phyloP scores from a whole-genome alignment of 2,888 invertebrate genomes.

The Diadromus collaris region DNA sequence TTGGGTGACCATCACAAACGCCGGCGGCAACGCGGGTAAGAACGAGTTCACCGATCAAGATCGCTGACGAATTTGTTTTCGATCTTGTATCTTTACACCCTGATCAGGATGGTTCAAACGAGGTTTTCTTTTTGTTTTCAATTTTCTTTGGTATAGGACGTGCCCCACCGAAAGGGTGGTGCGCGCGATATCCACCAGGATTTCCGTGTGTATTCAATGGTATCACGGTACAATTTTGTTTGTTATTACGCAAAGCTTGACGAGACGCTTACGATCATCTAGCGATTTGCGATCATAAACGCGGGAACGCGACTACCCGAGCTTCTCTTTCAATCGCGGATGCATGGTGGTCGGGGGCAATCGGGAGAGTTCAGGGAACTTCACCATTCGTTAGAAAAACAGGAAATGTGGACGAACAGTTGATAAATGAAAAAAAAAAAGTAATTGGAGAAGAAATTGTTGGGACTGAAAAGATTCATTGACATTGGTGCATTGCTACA shows the following conservation, averaged over 20 bases:
- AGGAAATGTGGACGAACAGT: too few species aligned
- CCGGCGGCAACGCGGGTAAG: conserved; percentile 85
- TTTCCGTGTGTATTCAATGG: conserved; percentile 69
- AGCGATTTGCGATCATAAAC: conserved; percentile 11
- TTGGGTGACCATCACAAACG: conserved; percentile 96
- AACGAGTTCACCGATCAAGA: too few species aligned
- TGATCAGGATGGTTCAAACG: conserved; percentile 34
- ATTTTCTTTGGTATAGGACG: conserved; percentile 57
- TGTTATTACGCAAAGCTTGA: conserved; percentile 60
- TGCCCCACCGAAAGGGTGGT: conserved; percentile 67
- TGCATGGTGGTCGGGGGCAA: neutral
- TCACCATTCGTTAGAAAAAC: too few species aligned
- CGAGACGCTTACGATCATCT: conserved; percentile 49
- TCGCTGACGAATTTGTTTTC: neutral
- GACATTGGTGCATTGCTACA: too few species aligned
- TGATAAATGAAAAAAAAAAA: too few species aligned
- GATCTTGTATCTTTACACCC: conserved; percentile 16
- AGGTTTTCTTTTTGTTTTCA: conserved; percentile 43
- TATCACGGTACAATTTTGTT: conserved; percentile 67
- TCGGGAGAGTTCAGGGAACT: too few species aligned
- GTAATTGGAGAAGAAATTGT: neutral
- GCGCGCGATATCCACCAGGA: conserved; percentile 68
- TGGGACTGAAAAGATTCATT: neutral
- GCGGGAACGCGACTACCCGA: conserved; percentile 10
- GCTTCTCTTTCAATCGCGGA: conserved; percentile 12